Evolutionary conservation across 1,140 invertebrate genomes (phyloP).

Genomic region (Tribolium castaneum): DNA sequence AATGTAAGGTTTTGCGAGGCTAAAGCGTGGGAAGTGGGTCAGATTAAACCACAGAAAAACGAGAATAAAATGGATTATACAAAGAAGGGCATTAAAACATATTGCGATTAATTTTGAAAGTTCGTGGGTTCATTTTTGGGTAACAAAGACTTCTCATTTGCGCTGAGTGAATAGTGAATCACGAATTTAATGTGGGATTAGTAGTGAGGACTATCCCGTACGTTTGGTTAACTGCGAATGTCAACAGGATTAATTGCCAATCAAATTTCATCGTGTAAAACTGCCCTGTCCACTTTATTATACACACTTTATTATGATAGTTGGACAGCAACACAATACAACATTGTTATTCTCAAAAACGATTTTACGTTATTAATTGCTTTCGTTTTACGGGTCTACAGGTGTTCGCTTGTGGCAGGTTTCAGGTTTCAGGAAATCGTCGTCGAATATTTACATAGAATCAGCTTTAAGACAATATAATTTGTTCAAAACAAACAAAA

Average conservation of each 20-base stretch:
- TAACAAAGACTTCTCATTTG: neutral
- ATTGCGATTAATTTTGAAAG: neutral
- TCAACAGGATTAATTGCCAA: neutral
- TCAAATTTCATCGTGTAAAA: neutral
- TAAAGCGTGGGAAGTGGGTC: neutral
- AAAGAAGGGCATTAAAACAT: neutral
- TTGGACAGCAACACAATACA: neutral
- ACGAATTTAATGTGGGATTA: neutral
- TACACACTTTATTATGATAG: neutral
- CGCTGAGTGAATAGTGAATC: neutral
- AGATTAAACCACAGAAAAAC: neutral
- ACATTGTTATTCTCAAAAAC: constrained; percentile 10
- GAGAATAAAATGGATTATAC: neutral
- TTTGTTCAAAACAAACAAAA: too few relatives aligned
- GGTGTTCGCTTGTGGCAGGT: neutral
- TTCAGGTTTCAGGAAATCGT: neutral
- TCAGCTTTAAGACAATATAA: neutral
- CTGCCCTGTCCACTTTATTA: neutral
- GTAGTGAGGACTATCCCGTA: neutral
- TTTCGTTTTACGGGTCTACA: constrained; percentile 3
- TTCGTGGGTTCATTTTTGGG: neutral
- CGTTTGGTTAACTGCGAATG: neutral
- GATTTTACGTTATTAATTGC: neutral
- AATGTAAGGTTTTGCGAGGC: neutral
- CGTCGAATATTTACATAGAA: neutral